phyloP scores from a whole-genome alignment of 2,888 invertebrate species.

The Drosophila ustulata region DNA sequence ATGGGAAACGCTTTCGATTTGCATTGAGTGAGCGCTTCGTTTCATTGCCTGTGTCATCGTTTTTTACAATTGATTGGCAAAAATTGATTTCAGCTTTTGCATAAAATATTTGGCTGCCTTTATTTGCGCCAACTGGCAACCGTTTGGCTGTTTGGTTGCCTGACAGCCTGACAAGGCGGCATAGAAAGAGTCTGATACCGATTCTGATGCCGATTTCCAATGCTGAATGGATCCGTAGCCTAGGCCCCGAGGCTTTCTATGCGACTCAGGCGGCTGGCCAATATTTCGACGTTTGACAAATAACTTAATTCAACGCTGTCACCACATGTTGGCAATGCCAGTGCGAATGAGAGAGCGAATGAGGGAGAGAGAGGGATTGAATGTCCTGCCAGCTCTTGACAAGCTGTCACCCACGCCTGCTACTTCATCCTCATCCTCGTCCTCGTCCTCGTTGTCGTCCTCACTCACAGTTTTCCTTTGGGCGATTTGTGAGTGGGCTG shows the following conservation, averaged over 20 bases:
- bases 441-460: background rate
- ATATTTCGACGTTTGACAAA: constrained; percentile 73
- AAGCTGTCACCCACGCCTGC: constrained; percentile 18
- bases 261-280: constrained; percentile 35
- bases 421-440: background rate
- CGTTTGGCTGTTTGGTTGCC: constrained; percentile 25
- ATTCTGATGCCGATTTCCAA: constrained; percentile 10
- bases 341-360: background rate
- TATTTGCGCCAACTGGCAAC: constrained; percentile 66
- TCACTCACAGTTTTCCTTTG: background rate
- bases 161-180: constrained; percentile 56
- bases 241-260: constrained; percentile 15
- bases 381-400: constrained; percentile 32
- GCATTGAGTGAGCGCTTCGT: constrained; percentile 16
- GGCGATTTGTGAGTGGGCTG: constrained; percentile 1
- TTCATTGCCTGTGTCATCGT: constrained; percentile 56
- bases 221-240: constrained; percentile 3
- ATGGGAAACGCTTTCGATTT: constrained; percentile 50
- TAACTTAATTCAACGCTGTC: constrained; percentile 77
- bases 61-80: constrained; percentile 76
- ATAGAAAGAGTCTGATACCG: constrained; percentile 9
- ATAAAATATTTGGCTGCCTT: constrained; percentile 71
- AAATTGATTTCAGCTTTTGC: constrained; percentile 77
- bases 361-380: background rate
- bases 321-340: constrained; percentile 67